A percentile compares a stretch with the other conserved stretches of the same genome.
These are phyloP conservation scores for Steatornis caripensis DNA, from an alignment of 2,113 vertebrate species.

Conservation along the genomic window DNA sequence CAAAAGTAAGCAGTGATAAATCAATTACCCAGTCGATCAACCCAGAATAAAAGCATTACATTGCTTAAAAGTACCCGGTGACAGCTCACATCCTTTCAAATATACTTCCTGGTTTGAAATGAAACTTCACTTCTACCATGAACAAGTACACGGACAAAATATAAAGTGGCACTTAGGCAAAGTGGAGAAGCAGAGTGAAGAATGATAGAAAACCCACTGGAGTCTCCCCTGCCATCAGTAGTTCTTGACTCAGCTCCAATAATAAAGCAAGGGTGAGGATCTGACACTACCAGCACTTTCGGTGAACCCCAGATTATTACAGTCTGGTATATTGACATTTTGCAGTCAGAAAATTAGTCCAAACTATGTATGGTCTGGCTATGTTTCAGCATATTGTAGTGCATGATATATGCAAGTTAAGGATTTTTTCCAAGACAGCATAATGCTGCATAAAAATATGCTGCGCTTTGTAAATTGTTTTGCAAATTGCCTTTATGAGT, in stretches of 20 bases:
- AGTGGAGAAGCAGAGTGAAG: not conserved
- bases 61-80: not conserved
- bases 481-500: not conserved
- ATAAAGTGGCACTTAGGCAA: not conserved
- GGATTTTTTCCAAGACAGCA: not conserved
- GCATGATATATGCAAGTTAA: rapidly evolving
- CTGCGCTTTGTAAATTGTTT: not conserved
- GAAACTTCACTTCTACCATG: not conserved
- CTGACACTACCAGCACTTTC: not conserved
- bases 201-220: not conserved
- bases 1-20: not conserved
- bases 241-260: not conserved
- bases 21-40: not conserved
- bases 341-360: not conserved
- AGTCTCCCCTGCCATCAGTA: rapidly evolving
- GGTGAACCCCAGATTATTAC: not conserved
- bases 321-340: not conserved
- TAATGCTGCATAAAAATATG: not conserved
- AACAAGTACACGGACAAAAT: not conserved
- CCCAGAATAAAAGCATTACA: not conserved
- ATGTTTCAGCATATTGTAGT: not conserved
- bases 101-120: not conserved
- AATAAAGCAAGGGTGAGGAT: not conserved
- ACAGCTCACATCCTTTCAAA: not conserved
- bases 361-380: not conserved